Base-by-base conservation (phyloP, 2,888 invertebrate genomes). In the Volucella inanis region DNA sequence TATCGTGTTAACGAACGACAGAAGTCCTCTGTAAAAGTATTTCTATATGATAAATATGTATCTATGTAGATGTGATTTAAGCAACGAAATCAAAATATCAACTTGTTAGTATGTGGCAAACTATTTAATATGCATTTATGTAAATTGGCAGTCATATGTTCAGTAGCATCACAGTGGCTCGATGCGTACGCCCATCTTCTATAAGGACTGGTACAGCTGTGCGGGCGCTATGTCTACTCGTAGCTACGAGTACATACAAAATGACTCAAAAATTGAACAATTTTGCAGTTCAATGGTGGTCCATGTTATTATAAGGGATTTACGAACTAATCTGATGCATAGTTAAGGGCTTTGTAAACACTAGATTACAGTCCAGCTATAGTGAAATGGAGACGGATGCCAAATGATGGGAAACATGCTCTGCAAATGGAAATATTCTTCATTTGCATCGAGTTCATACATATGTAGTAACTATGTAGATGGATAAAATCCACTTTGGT, bases 301-400 rank as follows among this genome's bases (percentile, higher is more conserved):
- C 54, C 74, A 39, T 78, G 79, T 74, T 79, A 77, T 71, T 82
- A 70, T 74, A 84, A 75, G 79, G 68, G 83, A 84, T 84, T 74
- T 75, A 70, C 57, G 43, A 52, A 65, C 68, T 79, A 70, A 84
- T 84, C 83, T 74, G 83, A 79, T 84, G 83, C 83, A 84, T 84
- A 84, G 83, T 79, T 84, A 75, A 84, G 68, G 74, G 75, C 54
- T 75, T 59, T 84, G 79, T 84, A 70, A 75, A 74, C 74, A 84
- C 79, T 79, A 84, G 74, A 74, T 83, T 83, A 70, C 64, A 68
- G 54, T 65, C 59, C 75, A 75, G 70, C 72, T 72, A 72, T 1
- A 31, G 31, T 0, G 31, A 31, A 31, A 6, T 52, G 45, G 39
- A 50, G 52, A 47, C 41, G 59, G 68, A 50, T 50, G 47, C 68